These are phyloP conservation scores for Colaptes auratus DNA, from an alignment of 2,113 vertebrate species.

Conservation along the genomic window DNA sequence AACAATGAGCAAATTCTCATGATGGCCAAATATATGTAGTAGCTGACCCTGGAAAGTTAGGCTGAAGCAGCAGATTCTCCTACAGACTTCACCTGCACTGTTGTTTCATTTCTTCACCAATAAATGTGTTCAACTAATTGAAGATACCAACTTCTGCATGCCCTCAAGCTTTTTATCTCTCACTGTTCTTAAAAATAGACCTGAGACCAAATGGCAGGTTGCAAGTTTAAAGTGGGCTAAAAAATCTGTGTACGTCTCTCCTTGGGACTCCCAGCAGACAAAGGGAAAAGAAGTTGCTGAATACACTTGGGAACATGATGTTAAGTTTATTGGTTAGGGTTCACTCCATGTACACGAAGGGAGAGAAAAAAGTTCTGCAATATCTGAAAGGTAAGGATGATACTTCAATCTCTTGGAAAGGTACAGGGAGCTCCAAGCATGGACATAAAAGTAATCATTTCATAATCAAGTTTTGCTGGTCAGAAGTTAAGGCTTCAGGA, in stretches of 20 bases:
- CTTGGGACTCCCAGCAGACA: not conserved
- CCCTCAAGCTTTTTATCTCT: not conserved
- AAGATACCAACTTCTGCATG: not conserved
- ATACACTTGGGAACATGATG: not conserved
- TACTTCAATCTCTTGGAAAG: not conserved
- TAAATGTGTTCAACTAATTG: not conserved
- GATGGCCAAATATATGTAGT: not conserved
- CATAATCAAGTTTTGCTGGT: not conserved
- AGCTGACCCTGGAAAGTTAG: not conserved
- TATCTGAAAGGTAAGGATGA: not conserved
- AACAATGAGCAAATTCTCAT: not conserved
- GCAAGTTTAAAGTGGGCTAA: not conserved
- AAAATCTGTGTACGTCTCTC: not conserved
- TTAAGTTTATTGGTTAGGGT: not conserved
- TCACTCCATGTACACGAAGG: not conserved
- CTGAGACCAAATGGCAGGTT: not conserved
- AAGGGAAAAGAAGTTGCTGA: not conserved
- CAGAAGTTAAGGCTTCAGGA: slow-evolving; percentile 6
- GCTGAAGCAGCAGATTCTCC: not conserved
- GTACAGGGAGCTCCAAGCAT: not conserved
- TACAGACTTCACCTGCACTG: not conserved
- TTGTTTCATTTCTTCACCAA: not conserved
- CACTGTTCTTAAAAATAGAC: not conserved
- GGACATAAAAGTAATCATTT: not conserved
- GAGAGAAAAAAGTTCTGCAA: not conserved